Conservation (phyloP, 2,113 vertebrate species). For the Taxidea taxus region DNA sequence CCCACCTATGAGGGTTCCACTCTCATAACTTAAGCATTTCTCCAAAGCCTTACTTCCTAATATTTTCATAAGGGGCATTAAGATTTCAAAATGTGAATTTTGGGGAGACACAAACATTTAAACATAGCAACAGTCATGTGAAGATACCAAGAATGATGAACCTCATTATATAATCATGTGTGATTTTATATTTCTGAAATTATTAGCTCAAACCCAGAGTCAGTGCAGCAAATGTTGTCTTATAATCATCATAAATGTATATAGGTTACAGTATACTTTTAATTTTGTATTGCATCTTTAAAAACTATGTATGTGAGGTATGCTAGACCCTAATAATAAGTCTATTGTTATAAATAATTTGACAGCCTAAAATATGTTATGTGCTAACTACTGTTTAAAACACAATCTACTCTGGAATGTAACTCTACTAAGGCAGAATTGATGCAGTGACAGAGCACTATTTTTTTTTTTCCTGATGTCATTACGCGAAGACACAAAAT, state of each 20-base stretch:
- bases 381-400: not conserved
- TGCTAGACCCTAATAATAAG: not conserved
- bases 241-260: not conserved
- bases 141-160: not conserved
- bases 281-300: not conserved
- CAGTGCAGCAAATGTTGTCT: not conserved
- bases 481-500: not conserved
- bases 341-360: not conserved
- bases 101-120: not conserved
- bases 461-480: not conserved
- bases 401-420: not conserved
- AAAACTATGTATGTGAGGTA: not conserved
- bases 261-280: not conserved
- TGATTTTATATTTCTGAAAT: constrained; percentile 17
- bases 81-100: not conserved
- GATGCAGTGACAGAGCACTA: not conserved
- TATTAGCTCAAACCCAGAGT: not conserved
- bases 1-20: not conserved
- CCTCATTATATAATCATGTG: not conserved
- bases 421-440: not conserved
- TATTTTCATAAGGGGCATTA: not conserved
- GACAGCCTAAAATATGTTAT: not conserved
- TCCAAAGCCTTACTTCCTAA: not conserved
- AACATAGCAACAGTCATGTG: not conserved
- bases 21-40: not conserved